Percentiles rank a stretch among this genome's conserved stretches.
Evolutionary conservation across 2,797 vertebrate species (phyloP).

Genomic region (Chaetophractus vellerosus): DNA sequence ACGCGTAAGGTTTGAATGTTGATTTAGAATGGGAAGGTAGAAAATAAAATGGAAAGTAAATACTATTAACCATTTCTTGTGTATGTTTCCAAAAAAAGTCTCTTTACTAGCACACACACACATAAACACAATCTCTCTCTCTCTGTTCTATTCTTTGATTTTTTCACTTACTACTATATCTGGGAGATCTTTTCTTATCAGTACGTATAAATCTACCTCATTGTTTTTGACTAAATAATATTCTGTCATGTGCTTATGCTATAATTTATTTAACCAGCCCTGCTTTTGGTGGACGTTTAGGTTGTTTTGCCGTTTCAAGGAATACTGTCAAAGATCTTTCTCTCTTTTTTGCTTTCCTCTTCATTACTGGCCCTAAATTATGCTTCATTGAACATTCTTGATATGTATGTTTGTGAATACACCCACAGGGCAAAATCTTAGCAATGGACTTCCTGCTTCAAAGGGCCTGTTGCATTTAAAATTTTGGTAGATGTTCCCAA

Average conservation of each 20-base stretch:
- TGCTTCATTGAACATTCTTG: neutral
- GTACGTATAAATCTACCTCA: accelerated
- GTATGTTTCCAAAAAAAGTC: neutral
- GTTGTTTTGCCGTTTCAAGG: neutral
- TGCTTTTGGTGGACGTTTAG: neutral
- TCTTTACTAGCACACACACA: neutral
- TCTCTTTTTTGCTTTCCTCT: neutral
- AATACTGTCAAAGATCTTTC: neutral
- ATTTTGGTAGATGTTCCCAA: neutral
- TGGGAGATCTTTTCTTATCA: neutral
- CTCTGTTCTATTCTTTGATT: neutral
- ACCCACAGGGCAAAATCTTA: no score
- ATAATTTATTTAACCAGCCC: neutral
- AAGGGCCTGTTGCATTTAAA: no score
- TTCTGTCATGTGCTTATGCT: neutral
- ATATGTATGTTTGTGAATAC: neutral
- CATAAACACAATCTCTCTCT: no score
- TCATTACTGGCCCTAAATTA: neutral
- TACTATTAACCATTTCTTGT: neutral
- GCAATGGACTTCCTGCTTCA: neutral
- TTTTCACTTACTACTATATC: neutral
- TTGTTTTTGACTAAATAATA: neutral
- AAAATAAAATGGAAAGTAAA: neutral
- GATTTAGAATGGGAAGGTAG: neutral
- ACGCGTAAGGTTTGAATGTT: neutral